Conservation (phyloP, 2,888 invertebrate species). For the Epinotia brunnichana region DNA sequence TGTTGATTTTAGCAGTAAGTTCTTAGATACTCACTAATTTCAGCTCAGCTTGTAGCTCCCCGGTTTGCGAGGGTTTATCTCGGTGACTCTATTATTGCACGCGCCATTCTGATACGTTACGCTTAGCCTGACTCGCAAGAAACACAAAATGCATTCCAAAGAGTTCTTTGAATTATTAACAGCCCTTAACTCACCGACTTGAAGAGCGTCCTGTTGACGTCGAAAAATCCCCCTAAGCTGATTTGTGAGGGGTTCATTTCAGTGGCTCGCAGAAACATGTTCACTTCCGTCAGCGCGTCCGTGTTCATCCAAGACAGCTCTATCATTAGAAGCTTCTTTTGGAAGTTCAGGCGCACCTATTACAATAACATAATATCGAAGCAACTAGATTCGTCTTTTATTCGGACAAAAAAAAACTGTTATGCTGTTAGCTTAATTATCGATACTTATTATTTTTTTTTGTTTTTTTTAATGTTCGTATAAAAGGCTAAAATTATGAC, state of each 20-base stretch:
- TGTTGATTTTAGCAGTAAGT: background rate
- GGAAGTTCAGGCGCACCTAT: conserved; percentile 87
- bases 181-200: conserved; percentile 84
- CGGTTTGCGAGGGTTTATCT: background rate
- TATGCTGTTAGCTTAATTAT: too few relatives aligned
- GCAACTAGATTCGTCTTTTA: background rate
- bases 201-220: conserved; percentile 88
- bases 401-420: too few relatives aligned
- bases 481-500: too few relatives aligned
- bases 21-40: background rate
- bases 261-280: conserved; percentile 89
- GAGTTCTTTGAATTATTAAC: background rate
- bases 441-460: too few relatives aligned
- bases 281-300: conserved; percentile 89
- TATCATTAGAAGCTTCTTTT: conserved; percentile 88
- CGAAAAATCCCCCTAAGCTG: conserved; percentile 89
- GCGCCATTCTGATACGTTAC: too few relatives aligned
- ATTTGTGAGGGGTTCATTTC: conserved; percentile 91
- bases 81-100: background rate
- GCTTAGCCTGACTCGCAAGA: too few relatives aligned
- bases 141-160: too few relatives aligned
- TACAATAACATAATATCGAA: background rate
- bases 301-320: conserved; percentile 90
- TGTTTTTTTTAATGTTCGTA: too few relatives aligned
- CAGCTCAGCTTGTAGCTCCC: background rate